phyloP scores from a whole-genome alignment of 2,797 vertebrate genomes.

The Decapterus maruadsi region DNA sequence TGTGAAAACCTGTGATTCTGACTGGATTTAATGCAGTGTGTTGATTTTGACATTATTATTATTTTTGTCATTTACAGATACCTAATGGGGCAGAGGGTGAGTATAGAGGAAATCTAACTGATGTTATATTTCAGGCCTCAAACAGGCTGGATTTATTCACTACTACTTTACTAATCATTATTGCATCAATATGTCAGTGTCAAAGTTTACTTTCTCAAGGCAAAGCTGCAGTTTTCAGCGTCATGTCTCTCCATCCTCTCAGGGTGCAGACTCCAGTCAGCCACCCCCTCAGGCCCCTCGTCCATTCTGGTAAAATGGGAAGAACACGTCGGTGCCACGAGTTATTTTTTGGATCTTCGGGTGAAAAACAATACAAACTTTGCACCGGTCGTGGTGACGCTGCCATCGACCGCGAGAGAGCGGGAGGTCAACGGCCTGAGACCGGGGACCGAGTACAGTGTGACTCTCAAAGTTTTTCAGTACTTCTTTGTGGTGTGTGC shows the following conservation, averaged over 20 bases:
- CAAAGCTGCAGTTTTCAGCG: background rate
- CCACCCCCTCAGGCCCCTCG: constrained; percentile 70
- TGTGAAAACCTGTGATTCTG: constrained; percentile 3
- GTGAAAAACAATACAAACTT: constrained; percentile 69
- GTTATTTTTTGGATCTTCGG: constrained; percentile 85
- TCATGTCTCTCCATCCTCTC: constrained; percentile 42
- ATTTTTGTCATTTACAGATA: constrained; percentile 76
- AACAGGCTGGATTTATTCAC: background rate
- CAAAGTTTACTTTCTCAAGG: no score
- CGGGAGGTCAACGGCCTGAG: constrained; percentile 75
- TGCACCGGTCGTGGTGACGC: constrained; percentile 72
- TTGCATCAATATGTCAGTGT: background rate
- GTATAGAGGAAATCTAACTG: constrained; percentile 26
- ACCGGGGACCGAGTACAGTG: constrained; percentile 80
- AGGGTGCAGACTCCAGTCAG: constrained; percentile 80
- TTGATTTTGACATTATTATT: constrained; percentile 10
- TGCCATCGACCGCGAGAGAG: background rate
- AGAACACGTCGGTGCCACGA: constrained; percentile 49
- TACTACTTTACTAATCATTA: background rate
- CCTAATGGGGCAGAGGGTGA: constrained; percentile 77
- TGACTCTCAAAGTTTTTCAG: constrained; percentile 82
- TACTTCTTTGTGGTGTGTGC: constrained; percentile 68
- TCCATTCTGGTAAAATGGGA: constrained; percentile 83
- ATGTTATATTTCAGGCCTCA: background rate
- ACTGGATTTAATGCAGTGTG: background rate